Conservation (phyloP, 2,797 vertebrate genomes). For the Yasuhikotakia modesta region DNA sequence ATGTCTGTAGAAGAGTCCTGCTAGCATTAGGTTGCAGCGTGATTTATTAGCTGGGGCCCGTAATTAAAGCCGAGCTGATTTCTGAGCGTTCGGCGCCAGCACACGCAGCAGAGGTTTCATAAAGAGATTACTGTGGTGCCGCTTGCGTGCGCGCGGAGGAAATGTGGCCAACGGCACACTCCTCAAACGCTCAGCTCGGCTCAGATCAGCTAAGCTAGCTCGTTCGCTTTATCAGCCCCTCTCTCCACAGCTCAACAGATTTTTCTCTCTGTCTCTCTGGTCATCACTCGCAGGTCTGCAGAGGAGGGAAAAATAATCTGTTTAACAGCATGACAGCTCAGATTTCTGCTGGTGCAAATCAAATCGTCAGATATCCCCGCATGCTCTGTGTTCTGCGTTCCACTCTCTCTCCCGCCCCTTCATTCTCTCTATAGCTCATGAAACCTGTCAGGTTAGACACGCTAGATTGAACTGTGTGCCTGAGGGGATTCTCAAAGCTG, state of each 20-base stretch:
- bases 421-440: slow-evolving; percentile 25
- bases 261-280: slow-evolving; percentile 33
- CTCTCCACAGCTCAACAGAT: slow-evolving; percentile 25
- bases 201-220: slow-evolving; percentile 40
- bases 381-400: slow-evolving; percentile 14
- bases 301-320: slow-evolving; percentile 58
- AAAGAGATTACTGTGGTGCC: slow-evolving; percentile 63
- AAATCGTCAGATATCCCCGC: slow-evolving; percentile 40
- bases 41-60: slow-evolving; percentile 44
- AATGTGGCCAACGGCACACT: slow-evolving; percentile 38
- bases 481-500: slow-evolving; percentile 10
- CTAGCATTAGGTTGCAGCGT: not conserved
- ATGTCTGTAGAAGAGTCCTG: slow-evolving; percentile 18
- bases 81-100: slow-evolving; percentile 54
- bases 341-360: slow-evolving; percentile 53
- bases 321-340: slow-evolving; percentile 60
- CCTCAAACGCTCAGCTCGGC: slow-evolving; percentile 42
- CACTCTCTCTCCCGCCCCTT: slow-evolving; percentile 12
- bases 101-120: slow-evolving; percentile 54
- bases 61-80: slow-evolving; percentile 58
- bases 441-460: slow-evolving; percentile 36
- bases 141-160: slow-evolving; percentile 30
- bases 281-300: slow-evolving; percentile 35
- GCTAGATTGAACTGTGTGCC: slow-evolving; percentile 21
- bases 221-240: slow-evolving; percentile 32